Conservation (phyloP, 2,888 invertebrate species). For the Archaeoteleia sp. region DNA sequence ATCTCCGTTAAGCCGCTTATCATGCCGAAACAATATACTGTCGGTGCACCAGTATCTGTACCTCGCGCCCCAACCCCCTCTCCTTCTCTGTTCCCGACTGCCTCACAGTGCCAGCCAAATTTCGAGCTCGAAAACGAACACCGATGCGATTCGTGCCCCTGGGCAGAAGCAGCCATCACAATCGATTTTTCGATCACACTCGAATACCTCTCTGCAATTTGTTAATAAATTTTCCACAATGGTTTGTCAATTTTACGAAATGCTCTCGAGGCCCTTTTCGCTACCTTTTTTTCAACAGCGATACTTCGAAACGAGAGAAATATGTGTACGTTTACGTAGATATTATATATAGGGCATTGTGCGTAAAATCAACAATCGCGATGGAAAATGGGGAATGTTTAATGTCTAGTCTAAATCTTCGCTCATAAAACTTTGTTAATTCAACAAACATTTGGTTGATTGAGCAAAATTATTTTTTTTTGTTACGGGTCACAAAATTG, state of each 20-base stretch:
- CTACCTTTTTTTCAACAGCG: slow-evolving; percentile 9
- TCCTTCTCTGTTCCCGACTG: slow-evolving; percentile 34
- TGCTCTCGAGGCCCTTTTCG: slow-evolving; percentile 24
- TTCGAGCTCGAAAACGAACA: slow-evolving; percentile 70
- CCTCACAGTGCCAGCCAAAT: slow-evolving; percentile 67
- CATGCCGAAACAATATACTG: slow-evolving; percentile 75
- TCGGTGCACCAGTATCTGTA: slow-evolving; percentile 74
- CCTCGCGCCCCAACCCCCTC: slow-evolving; percentile 59
- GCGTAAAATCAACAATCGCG: no score
- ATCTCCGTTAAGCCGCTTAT: slow-evolving; percentile 75
- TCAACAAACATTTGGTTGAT: no score
- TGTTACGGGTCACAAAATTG: no score
- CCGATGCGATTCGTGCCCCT: slow-evolving; percentile 64
- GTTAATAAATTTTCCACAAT: slow-evolving; percentile 44
- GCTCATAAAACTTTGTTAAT: no score
- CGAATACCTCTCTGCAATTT: slow-evolving; percentile 46
- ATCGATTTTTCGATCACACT: slow-evolving; percentile 55
- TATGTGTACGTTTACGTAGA: not conserved
- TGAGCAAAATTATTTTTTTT: no score
- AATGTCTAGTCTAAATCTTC: no score
- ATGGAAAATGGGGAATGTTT: no score
- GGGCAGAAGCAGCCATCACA: slow-evolving; percentile 54
- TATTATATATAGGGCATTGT: no score
- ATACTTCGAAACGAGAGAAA: slow-evolving; percentile 26
- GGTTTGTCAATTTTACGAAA: slow-evolving; percentile 44